phyloP scores from a whole-genome alignment of 2,113 vertebrate genomes.

The Coryphaenoides rupestris region DNA sequence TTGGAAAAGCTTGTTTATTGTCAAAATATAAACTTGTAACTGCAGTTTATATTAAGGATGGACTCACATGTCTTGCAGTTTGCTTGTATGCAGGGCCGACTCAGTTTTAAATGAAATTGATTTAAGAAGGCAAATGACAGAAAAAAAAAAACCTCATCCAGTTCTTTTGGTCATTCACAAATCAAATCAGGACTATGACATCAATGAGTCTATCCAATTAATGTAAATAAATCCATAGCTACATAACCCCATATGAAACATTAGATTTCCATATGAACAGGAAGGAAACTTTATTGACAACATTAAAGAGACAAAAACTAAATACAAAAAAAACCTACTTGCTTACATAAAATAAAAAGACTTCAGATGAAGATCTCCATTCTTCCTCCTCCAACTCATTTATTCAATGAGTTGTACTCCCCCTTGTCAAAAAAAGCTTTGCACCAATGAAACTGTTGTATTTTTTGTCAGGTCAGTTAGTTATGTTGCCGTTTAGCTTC shows the following conservation, averaged over 20 bases:
- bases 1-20: slow-evolving; percentile 22
- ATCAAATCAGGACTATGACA: slow-evolving; percentile 3
- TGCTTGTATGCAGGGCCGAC: background rate
- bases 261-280: slow-evolving; percentile 28
- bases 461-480: slow-evolving; percentile 13
- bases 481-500: slow-evolving; percentile 9
- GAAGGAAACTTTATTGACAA: slow-evolving; percentile 29
- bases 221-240: slow-evolving; percentile 21
- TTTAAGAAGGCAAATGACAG: slow-evolving; percentile 36
- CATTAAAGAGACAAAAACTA: slow-evolving; percentile 29
- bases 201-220: slow-evolving; percentile 14
- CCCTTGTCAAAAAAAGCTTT: slow-evolving; percentile 10
- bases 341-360: slow-evolving; percentile 50
- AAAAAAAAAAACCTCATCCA: slow-evolving; percentile 27
- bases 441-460: slow-evolving; percentile 22
- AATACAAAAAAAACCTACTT: slow-evolving; percentile 19
- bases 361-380: slow-evolving; percentile 25
- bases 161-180: slow-evolving; percentile 23
- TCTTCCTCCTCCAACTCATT: slow-evolving; percentile 6
- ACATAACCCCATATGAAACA: slow-evolving; percentile 18
- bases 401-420: slow-evolving; percentile 37
- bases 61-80: slow-evolving; percentile 14
- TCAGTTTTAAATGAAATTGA: slow-evolving; percentile 16
- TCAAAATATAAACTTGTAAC: slow-evolving; percentile 25
- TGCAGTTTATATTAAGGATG: slow-evolving; percentile 16